These are phyloP conservation scores for Acyrthosiphon pisum DNA, from an alignment of 1,140 invertebrate genomes.

Conservation along the genomic window DNA sequence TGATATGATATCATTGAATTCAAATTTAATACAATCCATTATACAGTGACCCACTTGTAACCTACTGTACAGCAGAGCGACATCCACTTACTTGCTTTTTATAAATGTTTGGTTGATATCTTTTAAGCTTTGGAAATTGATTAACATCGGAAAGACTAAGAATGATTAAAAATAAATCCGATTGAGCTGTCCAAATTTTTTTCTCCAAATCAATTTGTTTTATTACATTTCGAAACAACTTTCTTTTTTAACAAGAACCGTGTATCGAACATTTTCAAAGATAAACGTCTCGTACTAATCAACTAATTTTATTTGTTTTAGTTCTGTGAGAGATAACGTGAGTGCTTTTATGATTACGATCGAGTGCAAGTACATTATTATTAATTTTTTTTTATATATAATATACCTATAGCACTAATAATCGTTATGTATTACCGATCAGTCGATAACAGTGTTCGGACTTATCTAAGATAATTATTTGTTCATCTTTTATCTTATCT, in stretches of 20 bases:
- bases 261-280: background rate
- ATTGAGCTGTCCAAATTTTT: background rate
- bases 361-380: background rate
- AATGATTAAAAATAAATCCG: background rate
- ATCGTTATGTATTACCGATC: background rate
- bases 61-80: too few species aligned
- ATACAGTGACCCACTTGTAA: too few species aligned
- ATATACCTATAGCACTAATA: too few species aligned
- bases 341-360: background rate
- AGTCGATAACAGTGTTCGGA: too few species aligned
- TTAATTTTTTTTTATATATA: background rate
- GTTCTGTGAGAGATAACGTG: background rate
- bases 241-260: background rate
- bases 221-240: background rate
- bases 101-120: background rate
- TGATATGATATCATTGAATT: too few species aligned
- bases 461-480: too few species aligned
- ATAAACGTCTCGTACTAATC: background rate
- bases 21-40: too few species aligned
- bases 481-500: too few species aligned
- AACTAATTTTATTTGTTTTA: constrained; percentile 27
- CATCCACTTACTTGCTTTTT: too few species aligned
- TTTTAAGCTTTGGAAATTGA: background rate
- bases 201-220: background rate
- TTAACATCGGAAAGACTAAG: background rate